A percentile compares a stretch with the other conserved stretches of the same genome.
Evolutionary conservation across 2,888 invertebrate genomes (phyloP).

Genomic region (Drosophila demipolita): DNA sequence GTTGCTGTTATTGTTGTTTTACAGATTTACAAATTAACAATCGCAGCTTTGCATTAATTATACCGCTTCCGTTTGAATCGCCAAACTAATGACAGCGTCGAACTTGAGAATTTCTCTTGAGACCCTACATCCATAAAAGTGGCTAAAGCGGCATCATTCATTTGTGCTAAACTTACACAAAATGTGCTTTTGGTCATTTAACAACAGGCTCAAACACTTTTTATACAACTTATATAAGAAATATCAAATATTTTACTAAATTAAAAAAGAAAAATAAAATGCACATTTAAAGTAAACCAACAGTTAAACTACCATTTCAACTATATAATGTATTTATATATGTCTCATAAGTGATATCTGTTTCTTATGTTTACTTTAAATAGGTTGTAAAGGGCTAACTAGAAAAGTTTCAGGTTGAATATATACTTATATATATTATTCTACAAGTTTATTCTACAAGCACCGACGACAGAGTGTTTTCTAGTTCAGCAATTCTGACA

Average conservation of each 20-base stretch:
- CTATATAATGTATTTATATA: not conserved
- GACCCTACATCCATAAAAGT: conserved; percentile 3
- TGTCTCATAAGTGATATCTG: too few species aligned
- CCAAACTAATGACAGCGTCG: conserved; percentile 56
- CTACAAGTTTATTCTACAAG: not conserved
- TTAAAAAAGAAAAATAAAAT: not conserved
- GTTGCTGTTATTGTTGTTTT: conserved; percentile 43
- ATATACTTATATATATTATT: not conserved
- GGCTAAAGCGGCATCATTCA: conserved; percentile 1
- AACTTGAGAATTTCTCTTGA: conserved; percentile 30
- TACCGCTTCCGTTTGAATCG: conserved; percentile 66
- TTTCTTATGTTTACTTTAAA: not conserved
- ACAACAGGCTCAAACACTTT: not conserved
- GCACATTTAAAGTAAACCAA: not conserved
- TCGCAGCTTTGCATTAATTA: conserved; percentile 77
- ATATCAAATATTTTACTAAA: not conserved
- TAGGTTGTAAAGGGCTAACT: not conserved
- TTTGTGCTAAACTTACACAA: not conserved
- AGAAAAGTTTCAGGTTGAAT: not conserved
- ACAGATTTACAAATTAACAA: conserved; percentile 78
- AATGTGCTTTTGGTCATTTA: not conserved
- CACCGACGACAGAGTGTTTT: not conserved
- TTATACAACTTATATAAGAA: not conserved
- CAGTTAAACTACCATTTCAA: not conserved
- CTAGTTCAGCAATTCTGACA: not conserved